These are phyloP conservation scores for Botia kubotai DNA, from an alignment of 2,797 vertebrate genomes.

Conservation along the genomic window DNA sequence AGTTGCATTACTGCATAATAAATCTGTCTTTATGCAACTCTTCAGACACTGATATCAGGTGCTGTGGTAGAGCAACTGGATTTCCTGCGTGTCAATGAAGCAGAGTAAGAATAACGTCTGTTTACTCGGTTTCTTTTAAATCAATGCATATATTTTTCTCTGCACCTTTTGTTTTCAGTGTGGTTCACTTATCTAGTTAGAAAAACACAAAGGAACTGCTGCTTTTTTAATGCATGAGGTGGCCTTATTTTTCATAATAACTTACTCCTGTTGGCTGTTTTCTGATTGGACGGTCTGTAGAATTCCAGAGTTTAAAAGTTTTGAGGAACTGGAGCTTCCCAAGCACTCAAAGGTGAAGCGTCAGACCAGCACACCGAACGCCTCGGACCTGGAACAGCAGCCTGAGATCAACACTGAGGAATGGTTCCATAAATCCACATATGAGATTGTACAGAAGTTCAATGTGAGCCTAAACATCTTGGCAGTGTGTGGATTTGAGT, in stretches of 20 bases:
- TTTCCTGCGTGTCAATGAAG: conserved; percentile 91
- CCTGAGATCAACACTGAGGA: conserved; percentile 85
- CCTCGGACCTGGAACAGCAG: conserved; percentile 87
- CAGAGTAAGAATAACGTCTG: conserved; percentile 82
- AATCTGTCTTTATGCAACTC: conserved; percentile 17
- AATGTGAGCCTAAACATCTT: conserved; percentile 78
- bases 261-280: neutral
- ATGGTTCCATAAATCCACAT: conserved; percentile 84
- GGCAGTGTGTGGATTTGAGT: neutral
- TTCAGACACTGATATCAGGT: conserved; percentile 95
- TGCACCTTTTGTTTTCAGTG: neutral
- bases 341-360: conserved; percentile 98
- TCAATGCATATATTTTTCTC: neutral
- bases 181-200: neutral
- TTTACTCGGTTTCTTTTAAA: neutral
- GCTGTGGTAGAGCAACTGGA: conserved; percentile 96
- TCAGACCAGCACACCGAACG: conserved; percentile 88
- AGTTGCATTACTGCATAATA: neutral
- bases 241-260: neutral
- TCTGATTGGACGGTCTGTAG: conserved; percentile 69
- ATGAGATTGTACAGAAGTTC: conserved; percentile 91
- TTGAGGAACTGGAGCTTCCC: conserved; percentile 93
- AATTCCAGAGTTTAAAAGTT: conserved; percentile 92
- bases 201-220: neutral
- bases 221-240: neutral